Evolutionary conservation across 2,797 vertebrate species (phyloP).

Genomic region (Emydoidea blandingii): DNA sequence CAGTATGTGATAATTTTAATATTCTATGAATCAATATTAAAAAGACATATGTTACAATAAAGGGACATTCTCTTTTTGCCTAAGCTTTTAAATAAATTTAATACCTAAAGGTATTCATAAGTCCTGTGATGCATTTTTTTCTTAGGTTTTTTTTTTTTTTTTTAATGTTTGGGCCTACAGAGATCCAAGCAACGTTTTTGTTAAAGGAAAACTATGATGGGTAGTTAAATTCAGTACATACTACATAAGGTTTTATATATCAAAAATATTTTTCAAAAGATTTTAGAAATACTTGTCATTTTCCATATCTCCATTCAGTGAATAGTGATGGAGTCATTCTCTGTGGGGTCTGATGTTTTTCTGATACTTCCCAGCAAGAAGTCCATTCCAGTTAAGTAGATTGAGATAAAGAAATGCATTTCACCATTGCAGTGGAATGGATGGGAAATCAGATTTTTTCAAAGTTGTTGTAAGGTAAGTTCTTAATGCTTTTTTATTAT

Average conservation of each 20-base stretch:
- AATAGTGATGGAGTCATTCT: not conserved
- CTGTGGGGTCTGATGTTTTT: not conserved
- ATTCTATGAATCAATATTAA: not conserved
- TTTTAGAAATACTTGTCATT: no score
- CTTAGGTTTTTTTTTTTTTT: not conserved
- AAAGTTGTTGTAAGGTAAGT: no score
- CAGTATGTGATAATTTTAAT: accelerated
- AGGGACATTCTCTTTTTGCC: not conserved
- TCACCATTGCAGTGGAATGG: not conserved
- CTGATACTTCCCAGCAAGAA: not conserved
- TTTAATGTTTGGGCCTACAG: not conserved
- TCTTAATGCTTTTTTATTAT: no score
- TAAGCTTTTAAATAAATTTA: not conserved
- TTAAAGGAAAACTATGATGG: not conserved
- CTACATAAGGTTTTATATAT: no score
- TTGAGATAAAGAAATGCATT: not conserved
- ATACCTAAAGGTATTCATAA: not conserved
- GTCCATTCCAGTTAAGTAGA: not conserved
- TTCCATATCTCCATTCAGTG: not conserved
- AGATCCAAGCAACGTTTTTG: not conserved
- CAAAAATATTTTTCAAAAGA: no score
- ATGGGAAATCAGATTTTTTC: no score
- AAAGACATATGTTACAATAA: not conserved
- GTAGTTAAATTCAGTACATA: not conserved
- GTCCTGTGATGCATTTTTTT: not conserved